Conservation (phyloP, 2,888 invertebrate species). For the Andrena minutula region DNA sequence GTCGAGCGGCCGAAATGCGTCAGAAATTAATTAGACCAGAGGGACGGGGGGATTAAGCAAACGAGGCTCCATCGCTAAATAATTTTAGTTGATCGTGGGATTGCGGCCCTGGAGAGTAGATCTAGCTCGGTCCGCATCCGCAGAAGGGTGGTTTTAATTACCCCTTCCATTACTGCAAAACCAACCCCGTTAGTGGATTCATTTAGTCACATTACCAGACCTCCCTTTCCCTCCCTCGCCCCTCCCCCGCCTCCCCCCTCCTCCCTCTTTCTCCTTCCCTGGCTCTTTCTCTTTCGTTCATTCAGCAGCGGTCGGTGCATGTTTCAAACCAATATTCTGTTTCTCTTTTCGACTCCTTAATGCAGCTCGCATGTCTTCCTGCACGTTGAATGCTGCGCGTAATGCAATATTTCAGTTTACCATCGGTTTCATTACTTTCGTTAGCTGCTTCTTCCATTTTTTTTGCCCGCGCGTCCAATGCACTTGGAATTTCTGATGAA, state of each 20-base stretch:
- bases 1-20: not conserved
- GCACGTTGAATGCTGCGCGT: slow-evolving; percentile 23
- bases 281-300: slow-evolving; percentile 53
- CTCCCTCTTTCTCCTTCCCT: slow-evolving; percentile 43
- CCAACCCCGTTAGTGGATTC: slow-evolving; percentile 84
- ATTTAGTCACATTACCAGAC: slow-evolving; percentile 83
- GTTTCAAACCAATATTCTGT: slow-evolving; percentile 59
- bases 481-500: slow-evolving; percentile 4
- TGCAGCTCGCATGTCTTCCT: slow-evolving; percentile 46
- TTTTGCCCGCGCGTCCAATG: not conserved
- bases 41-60: not conserved
- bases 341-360: slow-evolving; percentile 60
- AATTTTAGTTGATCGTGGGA: slow-evolving; percentile 58
- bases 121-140: slow-evolving; percentile 69
- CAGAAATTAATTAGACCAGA: not conserved
- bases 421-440: not conserved
- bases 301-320: slow-evolving; percentile 51
- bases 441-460: not conserved
- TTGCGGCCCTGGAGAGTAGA: slow-evolving; percentile 63
- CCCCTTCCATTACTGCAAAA: slow-evolving; percentile 82
- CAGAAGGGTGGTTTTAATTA: slow-evolving; percentile 82
- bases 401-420: not conserved
- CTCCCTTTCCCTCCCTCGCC: slow-evolving; percentile 45
- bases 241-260: slow-evolving; percentile 40
- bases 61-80: slow-evolving; percentile 36